Base-by-base conservation (phyloP, 1,140 invertebrate species). In the Bombus sibiricus region DNA sequence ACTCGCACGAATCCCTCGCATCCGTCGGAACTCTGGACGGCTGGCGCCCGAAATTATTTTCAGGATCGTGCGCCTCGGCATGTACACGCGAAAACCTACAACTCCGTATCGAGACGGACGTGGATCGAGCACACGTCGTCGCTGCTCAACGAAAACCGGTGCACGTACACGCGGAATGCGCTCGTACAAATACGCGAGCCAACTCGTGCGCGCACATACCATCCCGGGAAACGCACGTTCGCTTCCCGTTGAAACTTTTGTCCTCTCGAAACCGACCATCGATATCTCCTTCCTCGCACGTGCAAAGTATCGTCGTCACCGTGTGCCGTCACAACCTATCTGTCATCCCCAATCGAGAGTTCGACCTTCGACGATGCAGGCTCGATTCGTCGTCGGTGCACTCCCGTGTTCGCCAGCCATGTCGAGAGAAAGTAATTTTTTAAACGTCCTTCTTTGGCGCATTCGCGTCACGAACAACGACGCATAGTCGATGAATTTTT, bases 1-100 rank as follows among this genome's bases (percentile, higher is more conserved):
- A 80, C 81, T 66, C 79, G 85, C 37, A 83, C 81, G 75, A 86
- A 89, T 75, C 80, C 74, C 84, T 78, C 81, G 85, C 90, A 91
- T 93, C 92, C 92, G 92, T 92, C 92, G 91, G 92, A 93, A 93
- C 92, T 92, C 80, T 91, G 91, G 91, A 86, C 92, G 90, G 86
- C 90, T 92, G 92, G 90, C 91, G 92, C 88, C 92, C 87, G 83
- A 92, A 92, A 91, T 92, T 85, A 86, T 88, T 83, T 85, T 83
- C 86, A 73, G 72, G n/a, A 74, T n/a, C 66, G 75, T 64, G 41
- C 22, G 4, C 59, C 13, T 32, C 10, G 8, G 53, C 28, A 28
- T 10, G 34, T 5, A 57, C 78, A 22, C 71, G 25, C 59, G 59
- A 75, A 37, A 75, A 75, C 47, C 13, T 57, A 43, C 15, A 37